Evolutionary conservation across 2,888 invertebrate genomes (phyloP).

Genomic region (Elgonia sp.): DNA sequence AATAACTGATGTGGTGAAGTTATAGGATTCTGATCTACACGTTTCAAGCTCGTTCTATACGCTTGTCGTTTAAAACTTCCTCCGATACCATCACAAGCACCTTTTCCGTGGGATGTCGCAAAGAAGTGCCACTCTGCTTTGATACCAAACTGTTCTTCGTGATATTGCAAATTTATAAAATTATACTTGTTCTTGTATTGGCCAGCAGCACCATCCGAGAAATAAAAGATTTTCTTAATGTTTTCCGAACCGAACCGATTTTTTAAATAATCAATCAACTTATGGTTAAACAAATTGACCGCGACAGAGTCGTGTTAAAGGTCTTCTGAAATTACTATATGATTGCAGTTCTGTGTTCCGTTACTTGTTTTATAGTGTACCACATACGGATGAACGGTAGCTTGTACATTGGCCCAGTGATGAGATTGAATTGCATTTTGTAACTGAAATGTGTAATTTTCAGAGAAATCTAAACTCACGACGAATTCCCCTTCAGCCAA

Average conservation of each 20-base stretch:
- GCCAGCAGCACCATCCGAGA: background rate
- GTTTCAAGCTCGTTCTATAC: background rate
- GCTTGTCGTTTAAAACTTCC: conserved; percentile 4
- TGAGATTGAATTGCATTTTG: too few relatives aligned
- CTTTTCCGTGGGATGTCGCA: conserved; percentile 6
- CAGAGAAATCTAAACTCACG: too few relatives aligned
- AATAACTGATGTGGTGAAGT: background rate
- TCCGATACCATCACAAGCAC: conserved; percentile 1
- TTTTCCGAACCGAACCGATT: background rate
- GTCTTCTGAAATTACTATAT: background rate
- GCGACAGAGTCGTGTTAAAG: background rate
- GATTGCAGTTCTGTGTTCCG: background rate
- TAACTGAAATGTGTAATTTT: too few relatives aligned
- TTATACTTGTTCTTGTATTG: conserved; percentile 1
- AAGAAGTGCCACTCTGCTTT: conserved; percentile 1
- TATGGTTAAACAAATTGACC: background rate
- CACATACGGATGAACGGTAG: too few relatives aligned
- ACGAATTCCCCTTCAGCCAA: too few relatives aligned
- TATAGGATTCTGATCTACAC: background rate
- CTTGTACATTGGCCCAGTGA: too few relatives aligned
- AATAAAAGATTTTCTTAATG: background rate
- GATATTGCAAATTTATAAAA: conserved; percentile 2
- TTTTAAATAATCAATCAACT: background rate
- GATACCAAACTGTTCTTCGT: background rate
- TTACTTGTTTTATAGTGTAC: too few relatives aligned